Conservation (phyloP, 2,888 invertebrate genomes). For the Campopleginae sp. region DNA sequence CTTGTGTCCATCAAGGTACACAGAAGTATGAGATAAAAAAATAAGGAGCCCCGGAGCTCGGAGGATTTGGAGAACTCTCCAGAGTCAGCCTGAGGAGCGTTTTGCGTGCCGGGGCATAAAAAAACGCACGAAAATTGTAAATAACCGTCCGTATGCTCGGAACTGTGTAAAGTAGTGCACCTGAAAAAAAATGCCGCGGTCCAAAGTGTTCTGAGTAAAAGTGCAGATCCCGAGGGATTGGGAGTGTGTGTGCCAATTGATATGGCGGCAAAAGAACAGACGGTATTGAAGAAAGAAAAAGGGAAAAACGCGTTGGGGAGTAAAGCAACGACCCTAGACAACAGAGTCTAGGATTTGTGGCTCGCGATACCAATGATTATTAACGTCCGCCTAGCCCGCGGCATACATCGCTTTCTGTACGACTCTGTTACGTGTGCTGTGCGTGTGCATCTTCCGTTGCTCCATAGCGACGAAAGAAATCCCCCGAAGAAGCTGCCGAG, state of each 20-base stretch:
- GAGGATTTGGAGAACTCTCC: background rate
- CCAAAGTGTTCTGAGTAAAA: constrained; percentile 26
- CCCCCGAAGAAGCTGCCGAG: background rate
- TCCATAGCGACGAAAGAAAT: constrained; percentile 16
- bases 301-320: constrained; percentile 1
- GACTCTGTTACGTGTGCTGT: constrained; percentile 9
- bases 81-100: background rate
- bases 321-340: constrained; percentile 65
- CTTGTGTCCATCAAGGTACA: constrained; percentile 18
- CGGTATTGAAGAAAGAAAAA: background rate
- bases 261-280: constrained; percentile 34
- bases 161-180: constrained; percentile 32
- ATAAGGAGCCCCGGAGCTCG: background rate
- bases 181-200: constrained; percentile 12
- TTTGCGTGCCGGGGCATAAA: background rate
- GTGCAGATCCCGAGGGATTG: constrained; percentile 11
- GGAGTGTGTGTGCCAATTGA: constrained; percentile 1
- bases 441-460: background rate
- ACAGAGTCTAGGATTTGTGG: constrained; percentile 60
- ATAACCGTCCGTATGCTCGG: constrained; percentile 32
- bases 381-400: constrained; percentile 46
- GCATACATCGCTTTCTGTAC: constrained; percentile 12
- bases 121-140: background rate
- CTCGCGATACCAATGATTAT: constrained; percentile 64
- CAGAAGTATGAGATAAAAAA: background rate